Base-by-base conservation (phyloP, 1,140 invertebrate species). In the Pogonus chalceus region DNA sequence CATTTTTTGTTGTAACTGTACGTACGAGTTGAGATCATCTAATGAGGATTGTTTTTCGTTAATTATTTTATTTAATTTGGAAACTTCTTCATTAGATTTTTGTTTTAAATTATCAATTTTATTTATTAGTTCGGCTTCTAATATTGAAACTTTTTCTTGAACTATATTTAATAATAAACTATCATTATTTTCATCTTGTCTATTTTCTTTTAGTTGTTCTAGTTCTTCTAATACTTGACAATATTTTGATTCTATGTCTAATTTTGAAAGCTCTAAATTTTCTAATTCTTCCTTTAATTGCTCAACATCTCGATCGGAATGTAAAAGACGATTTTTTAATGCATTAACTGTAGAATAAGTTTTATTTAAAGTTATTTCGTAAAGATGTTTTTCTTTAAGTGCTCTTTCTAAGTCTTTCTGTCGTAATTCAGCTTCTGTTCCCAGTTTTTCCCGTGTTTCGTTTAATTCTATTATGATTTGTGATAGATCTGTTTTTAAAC, bases 241-340 rank as follows among this genome's bases (percentile, higher is more conserved):
- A 52, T 69, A 70, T 60, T 66, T 72, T 20, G 65, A 61, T 63
- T 76, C 74, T 53, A 70, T 56, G 0, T 72, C 66, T 0, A 72
- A 62, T 53, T 75, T 69, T 46, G 69, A 67, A 57, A 65, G 49
- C 60, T 75, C 72, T 37, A 70, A 62, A 0, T 64, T 63, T 49
- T 68, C 66, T 23, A 75, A 57, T 60, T 76, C 75, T n/a, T 65
- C 60, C 53, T 74, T 74, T 43, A 72, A 62, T 23, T 73, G 72
- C 60, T 75, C 74, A n/a, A 77, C 75, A 59, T 76, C 75, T 24
- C 67, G 63, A 58, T 77, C 74, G 16, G 74, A 76, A 49, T 73
- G 66, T 56, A 75, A 68, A 1, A 77, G 59, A 20, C 75, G 66
- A 49, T 70, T 73, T 63, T 71, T 75, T 2, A 76, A 60, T 9